Conservation (phyloP, 2,113 vertebrate genomes). For the Labrus mixtus region DNA sequence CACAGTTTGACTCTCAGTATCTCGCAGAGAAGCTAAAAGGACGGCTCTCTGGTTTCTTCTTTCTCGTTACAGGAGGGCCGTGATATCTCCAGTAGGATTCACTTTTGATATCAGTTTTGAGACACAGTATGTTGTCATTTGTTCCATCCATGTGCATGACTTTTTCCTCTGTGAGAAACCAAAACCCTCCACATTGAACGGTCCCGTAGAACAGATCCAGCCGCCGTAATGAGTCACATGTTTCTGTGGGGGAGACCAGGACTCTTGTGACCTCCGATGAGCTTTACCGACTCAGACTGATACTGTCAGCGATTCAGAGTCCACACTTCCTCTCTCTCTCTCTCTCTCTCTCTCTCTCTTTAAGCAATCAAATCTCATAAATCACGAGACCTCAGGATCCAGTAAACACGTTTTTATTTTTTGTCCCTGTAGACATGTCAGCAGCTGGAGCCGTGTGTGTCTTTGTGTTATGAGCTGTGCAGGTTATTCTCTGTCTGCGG, state of each 20-base stretch:
- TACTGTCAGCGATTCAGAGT: neutral
- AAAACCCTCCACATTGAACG: neutral
- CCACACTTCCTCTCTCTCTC: conserved; percentile 33
- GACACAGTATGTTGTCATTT: too few relatives aligned
- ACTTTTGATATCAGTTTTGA: neutral
- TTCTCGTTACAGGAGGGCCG: too few relatives aligned
- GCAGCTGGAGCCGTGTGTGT: conserved; percentile 20
- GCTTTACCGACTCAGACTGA: neutral
- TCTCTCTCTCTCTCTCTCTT: too few relatives aligned
- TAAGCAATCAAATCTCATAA: neutral
- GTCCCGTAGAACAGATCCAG: neutral
- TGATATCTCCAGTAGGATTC: neutral
- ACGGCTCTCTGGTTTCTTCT: too few relatives aligned
- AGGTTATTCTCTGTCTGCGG: conserved; percentile 29
- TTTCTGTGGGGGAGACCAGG: neutral
- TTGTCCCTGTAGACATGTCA: neutral
- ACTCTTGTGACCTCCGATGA: conserved; percentile 14
- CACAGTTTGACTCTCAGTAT: too few relatives aligned
- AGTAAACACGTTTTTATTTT: neutral
- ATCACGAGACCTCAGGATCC: conserved; percentile 2
- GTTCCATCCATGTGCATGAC: too few relatives aligned
- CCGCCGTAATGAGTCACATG: conserved; percentile 13
- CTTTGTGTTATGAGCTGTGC: conserved; percentile 34
- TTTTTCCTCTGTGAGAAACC: neutral
- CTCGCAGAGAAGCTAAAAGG: too few relatives aligned